phyloP scores from a whole-genome alignment of 2,797 vertebrate species.

The Micropoecilia bifurca region DNA sequence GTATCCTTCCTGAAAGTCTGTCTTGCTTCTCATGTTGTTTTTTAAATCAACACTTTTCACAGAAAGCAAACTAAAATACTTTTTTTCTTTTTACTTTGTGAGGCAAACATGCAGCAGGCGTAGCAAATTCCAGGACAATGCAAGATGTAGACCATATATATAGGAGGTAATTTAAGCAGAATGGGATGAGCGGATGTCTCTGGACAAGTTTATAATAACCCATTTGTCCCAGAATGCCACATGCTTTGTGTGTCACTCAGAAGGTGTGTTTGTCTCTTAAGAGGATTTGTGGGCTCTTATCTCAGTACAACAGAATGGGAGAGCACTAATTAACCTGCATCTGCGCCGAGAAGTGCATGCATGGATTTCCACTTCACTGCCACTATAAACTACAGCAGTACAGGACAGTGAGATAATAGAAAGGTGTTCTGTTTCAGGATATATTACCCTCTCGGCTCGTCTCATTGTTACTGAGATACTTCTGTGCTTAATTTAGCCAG shows the following conservation, averaged over 20 bases:
- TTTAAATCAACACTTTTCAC: conserved; percentile 9
- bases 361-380: conserved; percentile 51
- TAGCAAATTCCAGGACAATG: conserved; percentile 58
- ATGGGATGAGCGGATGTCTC: conserved; percentile 47
- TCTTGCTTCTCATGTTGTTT: conserved; percentile 9
- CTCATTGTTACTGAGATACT: conserved; percentile 73
- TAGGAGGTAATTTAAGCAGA: conserved; percentile 46
- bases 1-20: conserved; percentile 78
- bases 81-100: conserved; percentile 12
- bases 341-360: conserved; percentile 44
- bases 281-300: conserved; percentile 82
- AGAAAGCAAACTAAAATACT: conserved; percentile 18
- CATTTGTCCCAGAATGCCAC: conserved; percentile 62
- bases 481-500: conserved; percentile 67
- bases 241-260: conserved; percentile 56
- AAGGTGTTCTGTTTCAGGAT: conserved; percentile 69
- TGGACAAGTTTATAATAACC: conserved; percentile 57
- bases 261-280: conserved; percentile 68
- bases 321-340: conserved; percentile 80
- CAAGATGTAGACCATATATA: conserved; percentile 41
- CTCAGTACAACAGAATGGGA: conserved; percentile 70
- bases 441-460: conserved; percentile 66
- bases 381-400: conserved; percentile 59
- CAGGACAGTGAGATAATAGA: conserved; percentile 67
- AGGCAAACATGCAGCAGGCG: conserved; percentile 14